A percentile compares a stretch with the other conserved stretches of the same genome.
phyloP scores from a whole-genome alignment of 2,888 invertebrate species.

The Kuschelorhynchus macadamiae region DNA sequence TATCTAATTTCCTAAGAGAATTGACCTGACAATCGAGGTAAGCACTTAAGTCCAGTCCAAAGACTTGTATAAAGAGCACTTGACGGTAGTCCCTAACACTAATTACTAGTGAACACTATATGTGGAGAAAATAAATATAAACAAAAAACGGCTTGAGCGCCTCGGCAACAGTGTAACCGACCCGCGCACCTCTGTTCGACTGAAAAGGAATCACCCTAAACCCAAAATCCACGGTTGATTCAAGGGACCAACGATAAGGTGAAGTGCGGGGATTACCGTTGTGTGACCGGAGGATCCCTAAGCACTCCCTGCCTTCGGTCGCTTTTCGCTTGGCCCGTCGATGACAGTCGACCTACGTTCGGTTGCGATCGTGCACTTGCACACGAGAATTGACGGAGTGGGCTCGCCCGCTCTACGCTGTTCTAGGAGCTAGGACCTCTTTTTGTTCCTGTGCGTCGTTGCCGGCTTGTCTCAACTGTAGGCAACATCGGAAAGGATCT shows the following conservation, averaged over 20 bases:
- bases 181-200: conserved; percentile 66
- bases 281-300: conserved; percentile 27
- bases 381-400: conserved; percentile 42
- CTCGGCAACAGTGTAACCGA: conserved; percentile 61
- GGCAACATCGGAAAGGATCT: too few species aligned
- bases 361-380: conserved; percentile 39
- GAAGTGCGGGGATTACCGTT: conserved; percentile 43
- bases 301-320: conserved; percentile 32
- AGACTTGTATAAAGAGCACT: conserved; percentile 56
- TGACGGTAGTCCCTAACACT: conserved; percentile 56
- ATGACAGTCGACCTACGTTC: conserved; percentile 36
- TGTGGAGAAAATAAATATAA: conserved; percentile 65
- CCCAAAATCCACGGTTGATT: conserved; percentile 45
- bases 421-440: conserved; percentile 34
- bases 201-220: conserved; percentile 63
- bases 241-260: conserved; percentile 43
- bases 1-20: conserved; percentile 37
- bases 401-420: conserved; percentile 29
- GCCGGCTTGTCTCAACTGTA: too few species aligned
- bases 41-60: conserved; percentile 47
- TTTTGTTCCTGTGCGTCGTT: conserved; percentile 29
- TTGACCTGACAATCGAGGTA: conserved; percentile 42
- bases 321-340: conserved; percentile 42
- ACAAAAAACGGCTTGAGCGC: conserved; percentile 63
- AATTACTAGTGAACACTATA: conserved; percentile 53